phyloP scores from a whole-genome alignment of 2,888 invertebrate species.

The Polyommatus iphigenia region DNA sequence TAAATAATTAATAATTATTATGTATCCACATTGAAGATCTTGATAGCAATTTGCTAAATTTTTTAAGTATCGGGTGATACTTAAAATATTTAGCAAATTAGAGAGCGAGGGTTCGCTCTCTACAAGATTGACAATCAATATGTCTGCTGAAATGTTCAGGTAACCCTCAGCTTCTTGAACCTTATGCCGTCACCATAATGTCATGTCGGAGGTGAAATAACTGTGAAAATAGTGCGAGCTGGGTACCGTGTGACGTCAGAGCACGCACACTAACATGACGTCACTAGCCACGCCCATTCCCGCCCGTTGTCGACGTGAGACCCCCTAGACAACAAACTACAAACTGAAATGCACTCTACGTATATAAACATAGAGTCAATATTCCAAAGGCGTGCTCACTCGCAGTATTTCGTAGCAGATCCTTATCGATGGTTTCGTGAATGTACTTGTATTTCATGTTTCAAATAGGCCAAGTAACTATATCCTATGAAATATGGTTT shows the following conservation, averaged over 20 bases:
- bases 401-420: conserved; percentile 30
- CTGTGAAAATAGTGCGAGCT: conserved; percentile 16
- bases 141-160: conserved; percentile 29
- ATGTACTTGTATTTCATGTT: conserved; percentile 17
- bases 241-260: conserved; percentile 36
- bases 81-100: too few relatives aligned
- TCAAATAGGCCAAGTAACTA: not conserved
- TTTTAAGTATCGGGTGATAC: not conserved
- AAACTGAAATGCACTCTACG: conserved; percentile 35
- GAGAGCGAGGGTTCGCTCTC: not conserved
- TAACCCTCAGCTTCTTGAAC: not conserved
- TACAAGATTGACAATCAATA: conserved; percentile 6
- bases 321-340: conserved; percentile 38
- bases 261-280: conserved; percentile 49
- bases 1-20: too few relatives aligned
- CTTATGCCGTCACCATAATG: not conserved
- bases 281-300: conserved; percentile 68
- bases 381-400: not conserved
- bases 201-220: not conserved
- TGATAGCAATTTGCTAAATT: too few relatives aligned
- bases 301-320: conserved; percentile 58
- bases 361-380: not conserved
- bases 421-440: conserved; percentile 33
- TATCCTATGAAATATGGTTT: not conserved
- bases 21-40: too few relatives aligned